Conservation (phyloP, 2,113 vertebrate species). For the Hydrochoerus hydrochaeris region DNA sequence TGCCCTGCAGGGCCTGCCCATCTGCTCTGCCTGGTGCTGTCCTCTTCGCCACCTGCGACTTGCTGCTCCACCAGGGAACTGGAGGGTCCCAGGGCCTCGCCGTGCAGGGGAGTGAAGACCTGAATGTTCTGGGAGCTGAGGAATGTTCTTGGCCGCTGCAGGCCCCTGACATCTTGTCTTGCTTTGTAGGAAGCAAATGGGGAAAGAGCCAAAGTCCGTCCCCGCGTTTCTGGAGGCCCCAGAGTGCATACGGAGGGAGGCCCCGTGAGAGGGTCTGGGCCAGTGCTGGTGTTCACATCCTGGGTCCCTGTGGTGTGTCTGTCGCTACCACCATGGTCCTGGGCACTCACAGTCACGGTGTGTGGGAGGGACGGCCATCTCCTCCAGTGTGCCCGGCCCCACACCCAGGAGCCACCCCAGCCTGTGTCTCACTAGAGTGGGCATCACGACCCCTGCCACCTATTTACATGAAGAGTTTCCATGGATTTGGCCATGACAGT, state of each 20-base stretch:
- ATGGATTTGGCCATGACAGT: background rate
- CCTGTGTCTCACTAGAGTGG: background rate
- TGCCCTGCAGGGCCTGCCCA: fast-evolving
- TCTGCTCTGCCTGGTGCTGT: background rate
- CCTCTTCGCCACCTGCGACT: background rate
- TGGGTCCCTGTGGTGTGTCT: fast-evolving
- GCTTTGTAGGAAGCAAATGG: constrained; percentile 66
- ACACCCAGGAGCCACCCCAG: background rate
- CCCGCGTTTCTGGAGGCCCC: constrained; percentile 24
- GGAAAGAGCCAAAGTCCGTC: background rate
- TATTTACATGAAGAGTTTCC: background rate
- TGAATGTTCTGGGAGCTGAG: background rate
- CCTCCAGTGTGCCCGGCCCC: background rate
- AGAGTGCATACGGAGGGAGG: background rate
- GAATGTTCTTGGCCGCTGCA: constrained; percentile 74
- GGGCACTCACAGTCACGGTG: background rate
- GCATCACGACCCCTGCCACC: fast-evolving
- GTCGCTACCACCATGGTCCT: fast-evolving
- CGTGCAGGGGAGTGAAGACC: background rate
- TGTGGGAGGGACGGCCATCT: fast-evolving
- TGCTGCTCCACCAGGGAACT: background rate
- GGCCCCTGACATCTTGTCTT: constrained; percentile 54
- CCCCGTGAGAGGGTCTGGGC: background rate
- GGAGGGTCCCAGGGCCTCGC: background rate
- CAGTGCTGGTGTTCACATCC: background rate